Evolutionary conservation across 2,888 invertebrate species (phyloP), one percentile per base, ranked within the genome.

Genomic region (Euproctis similis): DNA sequence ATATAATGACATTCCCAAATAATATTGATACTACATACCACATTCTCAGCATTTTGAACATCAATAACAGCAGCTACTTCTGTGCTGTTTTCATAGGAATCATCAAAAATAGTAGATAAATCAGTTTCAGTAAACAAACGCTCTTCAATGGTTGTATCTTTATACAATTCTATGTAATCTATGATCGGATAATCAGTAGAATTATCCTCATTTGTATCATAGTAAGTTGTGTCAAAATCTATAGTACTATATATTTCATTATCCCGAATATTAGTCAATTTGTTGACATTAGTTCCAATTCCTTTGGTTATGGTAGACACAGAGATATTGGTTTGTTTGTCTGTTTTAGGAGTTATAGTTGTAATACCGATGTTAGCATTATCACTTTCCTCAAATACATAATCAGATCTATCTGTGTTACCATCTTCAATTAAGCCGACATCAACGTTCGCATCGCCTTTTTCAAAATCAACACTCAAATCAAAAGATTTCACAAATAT

Each of bases 161-260:
- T 78, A 30, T 77, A 81, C 6, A 75, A 31, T 5, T 78, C 80
- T 27, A 77, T 35, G 34, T 81, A 81, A 40, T 81, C 78, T 23
- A 78, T 53, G 1, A 60, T 55, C 0, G 68, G 70, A 38, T 81
- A 81, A 45, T 81, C 81, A 1, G 76, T 75, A 0, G 60, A 39
- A 36, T 76, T 75, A 2, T 75, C 73, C 9, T 64, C 61, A 7
- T 46, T 41, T 0, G 30, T 31, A 34, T 69, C 62, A 8, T 67
- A 55, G 31, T 60, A 56, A 0, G 34, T 28, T 2, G 46, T 33
- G 4, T 48, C 33, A 12, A 46, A 41, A 12, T 65, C 50, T 13
- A 53, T 35, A 7, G 38, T 27, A 13, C 37, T 39, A 16, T 39
- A 31, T 2, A 65, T 58, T 38, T 66, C 59, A 26, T 75, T 68